Percentiles rank a stretch among this genome's conserved stretches.
Evolutionary conservation across 1,140 invertebrate species (phyloP).

Genomic region (Asbolus verrucosus): DNA sequence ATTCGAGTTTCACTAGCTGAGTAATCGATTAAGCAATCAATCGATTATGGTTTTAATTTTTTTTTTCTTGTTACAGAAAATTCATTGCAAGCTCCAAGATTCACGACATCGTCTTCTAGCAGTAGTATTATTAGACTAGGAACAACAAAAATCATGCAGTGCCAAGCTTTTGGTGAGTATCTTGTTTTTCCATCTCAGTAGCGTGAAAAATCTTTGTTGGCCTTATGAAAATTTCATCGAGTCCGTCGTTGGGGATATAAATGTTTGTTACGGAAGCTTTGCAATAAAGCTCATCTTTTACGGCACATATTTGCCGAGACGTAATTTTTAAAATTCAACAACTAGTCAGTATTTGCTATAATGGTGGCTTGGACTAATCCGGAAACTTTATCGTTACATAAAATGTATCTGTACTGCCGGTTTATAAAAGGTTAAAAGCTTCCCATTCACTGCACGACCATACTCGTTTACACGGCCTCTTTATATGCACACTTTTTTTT

Average conservation of each 20-base stretch:
- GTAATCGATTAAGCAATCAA: no score
- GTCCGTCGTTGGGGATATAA: conserved; percentile 8
- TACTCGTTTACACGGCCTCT: conserved; percentile 28
- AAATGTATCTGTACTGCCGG: conserved; percentile 24
- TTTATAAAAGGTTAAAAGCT: conserved; percentile 39
- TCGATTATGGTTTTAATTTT: conserved; percentile 12
- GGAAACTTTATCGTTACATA: conserved; percentile 36
- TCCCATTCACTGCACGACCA: conserved; percentile 11
- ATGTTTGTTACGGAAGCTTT: conserved; percentile 30
- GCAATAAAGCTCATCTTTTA: conserved; percentile 36
- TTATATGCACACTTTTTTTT: conserved; percentile 12
- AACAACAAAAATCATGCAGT: conserved; percentile 89
- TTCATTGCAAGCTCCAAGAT: conserved; percentile 81
- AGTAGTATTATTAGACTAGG: conserved; percentile 88
- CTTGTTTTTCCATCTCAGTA: conserved; percentile 18
- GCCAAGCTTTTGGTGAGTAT: conserved; percentile 85
- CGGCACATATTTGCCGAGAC: conserved; percentile 18
- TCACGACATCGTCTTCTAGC: conserved; percentile 83
- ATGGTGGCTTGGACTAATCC: conserved; percentile 24
- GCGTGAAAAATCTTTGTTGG: conserved; percentile 22
- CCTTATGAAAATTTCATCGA: conserved; percentile 23
- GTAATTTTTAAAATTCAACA: conserved; percentile 36
- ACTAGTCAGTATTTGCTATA: conserved; percentile 17
- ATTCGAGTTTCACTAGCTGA: no score
- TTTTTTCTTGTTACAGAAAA: conserved; percentile 67